Base-by-base conservation (phyloP, 2,888 invertebrate species). In the Nematopogon swammerdamellus region DNA sequence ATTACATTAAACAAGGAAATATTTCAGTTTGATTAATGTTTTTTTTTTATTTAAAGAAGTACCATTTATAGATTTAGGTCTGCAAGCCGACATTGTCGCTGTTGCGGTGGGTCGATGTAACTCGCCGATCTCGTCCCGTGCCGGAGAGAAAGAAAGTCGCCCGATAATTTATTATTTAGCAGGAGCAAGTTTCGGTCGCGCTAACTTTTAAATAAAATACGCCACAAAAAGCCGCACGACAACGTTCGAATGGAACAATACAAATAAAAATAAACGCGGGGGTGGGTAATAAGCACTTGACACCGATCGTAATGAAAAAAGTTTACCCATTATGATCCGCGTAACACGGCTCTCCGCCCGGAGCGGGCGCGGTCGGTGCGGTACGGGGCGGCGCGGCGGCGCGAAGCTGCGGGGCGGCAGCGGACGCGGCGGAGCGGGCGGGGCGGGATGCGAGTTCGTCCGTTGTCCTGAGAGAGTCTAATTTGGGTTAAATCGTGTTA, bases 301-400 rank as follows among this genome's bases (percentile, higher is more conserved):
- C 44, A 44, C 44, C 16, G 44, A 44, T 19, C 19, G 44, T 44
- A 44, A 44, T 44, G 44, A 44, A 44, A 44, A 44, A 44, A 44
- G 44, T 44, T 44, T 44, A 17, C 44, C 44, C 44, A 44, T 44
- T 44, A 44, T 44, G 44, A 44, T 44, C 19, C 19, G 18, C 8
- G 44, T 44, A 17, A 17, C 44, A 17, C 18, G 44, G 5, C 44
- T 18, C 19, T 19, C 11, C 16, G 3, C 11, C 19, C n/a, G n/a
- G n/a, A 14, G 44, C 44, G 19, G 36, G 6, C 11, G 11, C 36
- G 25, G n/a, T n/a, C 43, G 16, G 16, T 6, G 16, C 43, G 6
- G 43, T 4, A 43, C 8, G 25, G 25, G 25, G 25, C 8, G 25
- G 25, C 11, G 36, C 36, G 14, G 36, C 36, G 36, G 36, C 8